These are phyloP conservation scores for Theonella swinhoei DNA, from an alignment of 37 sponge, comb jelly and placozoan species.

Conservation along the genomic window DNA sequence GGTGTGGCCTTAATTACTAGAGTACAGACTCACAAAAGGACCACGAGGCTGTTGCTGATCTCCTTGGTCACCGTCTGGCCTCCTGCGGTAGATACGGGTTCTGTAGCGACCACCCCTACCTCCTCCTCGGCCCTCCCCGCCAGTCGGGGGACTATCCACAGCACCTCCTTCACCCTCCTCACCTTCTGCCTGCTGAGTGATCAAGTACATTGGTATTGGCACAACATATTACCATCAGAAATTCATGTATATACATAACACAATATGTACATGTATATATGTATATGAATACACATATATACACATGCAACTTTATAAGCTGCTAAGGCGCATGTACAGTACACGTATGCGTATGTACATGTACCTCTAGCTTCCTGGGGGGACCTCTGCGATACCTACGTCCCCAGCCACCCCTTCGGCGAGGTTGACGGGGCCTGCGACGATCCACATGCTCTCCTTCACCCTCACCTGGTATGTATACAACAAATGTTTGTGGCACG, in stretches of 20 bases:
- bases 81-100: conserved; percentile 26
- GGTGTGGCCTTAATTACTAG: too few species aligned
- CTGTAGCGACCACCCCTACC: conserved; percentile 23
- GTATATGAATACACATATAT: background rate
- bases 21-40: background rate
- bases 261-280: background rate
- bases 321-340: too few species aligned
- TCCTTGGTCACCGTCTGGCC: conserved; percentile 29
- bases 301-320: too few species aligned
- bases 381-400: conserved; percentile 39
- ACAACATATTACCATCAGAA: background rate
- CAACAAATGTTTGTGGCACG: background rate
- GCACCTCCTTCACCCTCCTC: background rate
- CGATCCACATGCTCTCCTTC: conserved; percentile 70
- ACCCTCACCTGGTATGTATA: conserved; percentile 25
- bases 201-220: background rate
- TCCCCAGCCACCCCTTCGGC: conserved; percentile 19
- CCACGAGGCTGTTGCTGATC: background rate
- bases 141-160: background rate
- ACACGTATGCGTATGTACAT: too few species aligned
- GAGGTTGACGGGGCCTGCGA: conserved; percentile 35
- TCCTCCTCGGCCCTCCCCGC: background rate
- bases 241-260: background rate
- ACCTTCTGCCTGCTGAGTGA: too few species aligned
- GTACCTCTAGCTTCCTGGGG: conserved; percentile 7